These are phyloP conservation scores for Taxidea taxus DNA, from an alignment of 2,113 vertebrate genomes.

Conservation along the genomic window DNA sequence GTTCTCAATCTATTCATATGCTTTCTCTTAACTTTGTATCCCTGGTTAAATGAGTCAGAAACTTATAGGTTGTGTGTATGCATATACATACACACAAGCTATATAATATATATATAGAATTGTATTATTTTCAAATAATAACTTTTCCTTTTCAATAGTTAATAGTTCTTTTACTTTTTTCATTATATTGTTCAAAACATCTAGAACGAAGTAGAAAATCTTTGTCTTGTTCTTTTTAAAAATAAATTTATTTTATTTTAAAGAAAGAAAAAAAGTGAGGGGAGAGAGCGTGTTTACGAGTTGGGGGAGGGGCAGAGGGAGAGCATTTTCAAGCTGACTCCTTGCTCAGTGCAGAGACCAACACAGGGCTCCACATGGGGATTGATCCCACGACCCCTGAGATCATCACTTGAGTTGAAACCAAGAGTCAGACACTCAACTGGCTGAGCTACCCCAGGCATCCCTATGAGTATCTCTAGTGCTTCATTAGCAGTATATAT, in stretches of 20 bases:
- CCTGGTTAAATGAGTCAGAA: neutral
- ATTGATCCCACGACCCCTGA: neutral
- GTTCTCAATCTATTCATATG: neutral
- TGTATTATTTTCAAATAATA: neutral
- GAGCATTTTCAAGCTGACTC: neutral
- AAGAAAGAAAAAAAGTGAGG: neutral
- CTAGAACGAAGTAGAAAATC: neutral
- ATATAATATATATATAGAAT: neutral
- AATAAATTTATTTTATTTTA: neutral
- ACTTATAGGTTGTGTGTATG: neutral
- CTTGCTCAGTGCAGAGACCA: neutral
- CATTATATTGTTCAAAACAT: neutral
- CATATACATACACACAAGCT: no score
- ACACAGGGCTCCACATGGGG: neutral
- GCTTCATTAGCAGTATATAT: neutral
- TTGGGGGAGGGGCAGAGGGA: neutral
- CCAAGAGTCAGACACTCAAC: neutral
- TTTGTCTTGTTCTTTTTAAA: neutral
- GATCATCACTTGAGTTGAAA: neutral
- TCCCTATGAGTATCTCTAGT: neutral
- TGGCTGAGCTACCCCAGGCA: neutral
- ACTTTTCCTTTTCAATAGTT: constrained; percentile 14
- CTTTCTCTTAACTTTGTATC: neutral
- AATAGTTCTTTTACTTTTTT: neutral
- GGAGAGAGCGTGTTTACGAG: neutral